Evolutionary conservation across 1,140 invertebrate species (phyloP).

Genomic region (Temnothorax nylanderi): DNA sequence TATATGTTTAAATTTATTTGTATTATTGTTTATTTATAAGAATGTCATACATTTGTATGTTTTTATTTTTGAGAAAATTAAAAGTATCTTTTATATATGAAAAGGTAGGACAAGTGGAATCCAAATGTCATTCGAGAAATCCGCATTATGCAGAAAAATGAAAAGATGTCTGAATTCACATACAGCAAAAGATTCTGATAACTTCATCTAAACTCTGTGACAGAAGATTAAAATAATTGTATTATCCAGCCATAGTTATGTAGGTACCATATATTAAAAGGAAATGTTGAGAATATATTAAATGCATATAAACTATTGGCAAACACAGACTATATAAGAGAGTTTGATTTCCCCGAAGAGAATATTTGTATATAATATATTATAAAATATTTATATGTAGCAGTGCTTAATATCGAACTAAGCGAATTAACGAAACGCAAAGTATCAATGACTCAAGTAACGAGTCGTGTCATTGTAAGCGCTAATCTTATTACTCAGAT

Average conservation of each 20-base stretch:
- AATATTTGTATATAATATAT: background rate
- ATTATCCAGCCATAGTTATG: background rate
- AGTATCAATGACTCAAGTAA: background rate
- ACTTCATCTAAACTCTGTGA: background rate
- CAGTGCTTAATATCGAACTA: background rate
- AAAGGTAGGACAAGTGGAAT: conserved; percentile 1
- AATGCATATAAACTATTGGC: background rate
- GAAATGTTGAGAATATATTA: background rate
- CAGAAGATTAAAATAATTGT: background rate
- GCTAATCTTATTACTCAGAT: conserved; percentile 29
- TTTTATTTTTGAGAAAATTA: background rate
- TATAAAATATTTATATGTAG: background rate
- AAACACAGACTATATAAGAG: background rate
- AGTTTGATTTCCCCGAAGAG: background rate
- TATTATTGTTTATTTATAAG: background rate
- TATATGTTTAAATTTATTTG: conserved; percentile 15
- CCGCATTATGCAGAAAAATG: background rate
- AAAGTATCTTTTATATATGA: background rate
- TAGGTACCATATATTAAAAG: too few species aligned
- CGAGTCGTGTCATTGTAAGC: background rate
- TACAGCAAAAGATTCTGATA: background rate
- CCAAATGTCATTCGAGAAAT: background rate
- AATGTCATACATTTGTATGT: background rate
- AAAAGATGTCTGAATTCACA: background rate
- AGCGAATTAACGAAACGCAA: background rate